Base-by-base conservation (phyloP, 2,113 vertebrate species). In the Campylomormyrus tamandua region DNA sequence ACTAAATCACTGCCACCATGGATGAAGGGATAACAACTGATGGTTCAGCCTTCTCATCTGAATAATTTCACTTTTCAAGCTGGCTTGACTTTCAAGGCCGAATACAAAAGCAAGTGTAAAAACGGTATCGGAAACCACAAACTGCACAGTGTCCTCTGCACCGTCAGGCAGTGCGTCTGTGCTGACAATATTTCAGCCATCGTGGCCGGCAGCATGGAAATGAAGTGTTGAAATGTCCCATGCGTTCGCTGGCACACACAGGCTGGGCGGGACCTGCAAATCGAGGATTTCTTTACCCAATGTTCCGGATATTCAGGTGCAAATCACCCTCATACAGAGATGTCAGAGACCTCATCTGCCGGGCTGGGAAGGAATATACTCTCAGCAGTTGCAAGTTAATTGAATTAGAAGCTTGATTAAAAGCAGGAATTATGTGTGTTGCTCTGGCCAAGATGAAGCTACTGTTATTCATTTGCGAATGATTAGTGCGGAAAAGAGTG, bases 1-100 rank as follows among this genome's bases (percentile, higher is more conserved):
- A 90, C 93, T 95, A 95, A 93, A 93, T 94, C 93, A 93, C 91
- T 92, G 92, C 77, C 90, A 90, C 91, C 91, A 92, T 89, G 91
- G 90, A 91, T 90, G 86, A 84, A 91, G 91, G 91, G 92, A 88
- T 89, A 92, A 92, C 90, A 91, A 87, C 91, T 90, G 90, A 45
- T 87, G 87, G 86, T 89, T 85, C 70, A 46, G 92, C 92, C 91
- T 74, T 49, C 46, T 91, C 42, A 17, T 49, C 48, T 39, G 85
- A 90, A 39, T 88, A 21, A 84, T 92, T 83, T 90, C 89, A n/a
- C 87, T 70, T 84, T 50, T 74, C 49, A 45, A 83, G 86, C 35
- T 15, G n/a, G 46, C 0, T 83, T 46, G 4, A 89, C 87, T 91
- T 89, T 77, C 62, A 56, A 56, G 56, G 31, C 24, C 39, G 74